Evolutionary conservation across 37 sponge, comb jelly and placozoan genomes (phyloP), one percentile per base, ranked within the genome.

Genomic region (Eunapius fragilis): DNA sequence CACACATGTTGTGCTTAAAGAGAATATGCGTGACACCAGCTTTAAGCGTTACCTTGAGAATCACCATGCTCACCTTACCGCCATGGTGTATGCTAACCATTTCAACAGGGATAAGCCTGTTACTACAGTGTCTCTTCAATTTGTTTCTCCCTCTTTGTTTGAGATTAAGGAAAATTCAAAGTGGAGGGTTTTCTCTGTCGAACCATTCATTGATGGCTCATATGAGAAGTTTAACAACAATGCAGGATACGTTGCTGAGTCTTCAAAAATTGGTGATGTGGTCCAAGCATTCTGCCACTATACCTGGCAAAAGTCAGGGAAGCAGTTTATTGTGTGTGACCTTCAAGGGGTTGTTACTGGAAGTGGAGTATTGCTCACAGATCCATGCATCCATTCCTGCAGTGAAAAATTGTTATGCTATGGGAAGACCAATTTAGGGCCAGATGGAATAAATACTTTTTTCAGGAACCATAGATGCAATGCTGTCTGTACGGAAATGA

Each of bases 241-340:
- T 30, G 28, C 31, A 71, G 79, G 80, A 19, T 68, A 69, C 25
- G 80, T 79, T 28, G 31, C 72, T 5, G 22, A 58, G 58, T 14
- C 69, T 0, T 37, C 72, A 37, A 33, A 71, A 9, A 17, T 41
- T 10, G 37, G 47, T 25, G 80, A 79, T 70, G 34, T 69, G 4
- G 24, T 86, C 4, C 87, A 86, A 38, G 87, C 87, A 33, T 86
- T 86, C 72, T 79, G 87, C 50, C 87, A 86, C 48, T 86, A 68
- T 34, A 79, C 85, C 3, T 85, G 58, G 41, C 68, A 33, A 31
- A 72, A 76, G 25, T 85, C 85, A 13, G 69, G 85, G n/a, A 28
- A 79, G 80, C 22, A 58, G n/a, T 37, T 86, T 24, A 31, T 86
- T 19, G 38, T 86, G 25, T 78, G 79, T 79, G 87, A 86, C 33